Evolutionary conservation across 2,888 invertebrate genomes (phyloP), one percentile per base, ranked within the genome.

Genomic region (Hololepta plana): DNA sequence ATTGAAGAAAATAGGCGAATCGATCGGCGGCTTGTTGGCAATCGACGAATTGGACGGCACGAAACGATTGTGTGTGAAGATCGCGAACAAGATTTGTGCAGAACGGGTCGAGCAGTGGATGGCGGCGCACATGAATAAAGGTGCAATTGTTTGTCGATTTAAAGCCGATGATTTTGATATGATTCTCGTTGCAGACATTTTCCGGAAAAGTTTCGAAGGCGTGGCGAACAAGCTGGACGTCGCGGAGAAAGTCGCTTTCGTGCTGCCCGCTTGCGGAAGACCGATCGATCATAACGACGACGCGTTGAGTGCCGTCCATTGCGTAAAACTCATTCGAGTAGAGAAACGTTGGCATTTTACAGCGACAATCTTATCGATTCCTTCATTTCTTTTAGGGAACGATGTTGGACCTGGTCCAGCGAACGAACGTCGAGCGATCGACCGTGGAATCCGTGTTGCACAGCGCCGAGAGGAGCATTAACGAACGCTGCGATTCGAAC

Each of bases 61-160:
- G 2, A 57, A 57, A 35, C 45, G 52, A 13, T 60, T 61, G 20
- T 70, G 67, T 34, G 40, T 51, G 1, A 45, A 56, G 12, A 53
- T 70, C 14, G 53, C 68, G 2, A 46, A 47, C 1, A 55, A 59
- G 34, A 57, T 59, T 39, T 61, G 63, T 4, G 41, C 44, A 19
- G 54, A 58, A 9, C 57, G 64, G 25, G 55, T 69, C 12, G 45
- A 55, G 21, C 59, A 65, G 15, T 72, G 71, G 71, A 51, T 62
- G 2, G 47, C 55, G 11, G 49, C 59, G 1, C 66, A 67, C 35
- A 45, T 65, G 1, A 46, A 39, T 20, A 17, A 39, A 23, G 41
- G 29, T 35, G 30, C 29, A 20, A 24, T 23, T 12, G 11, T n/a
- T n/a, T n/a, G n/a, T n/a, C n/a, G n/a, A n/a, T n/a, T n/a, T n/a